Evolutionary conservation across 2,888 invertebrate genomes (phyloP), one percentile per base, ranked within the genome.

Genomic region (Volucella bombylans): DNA sequence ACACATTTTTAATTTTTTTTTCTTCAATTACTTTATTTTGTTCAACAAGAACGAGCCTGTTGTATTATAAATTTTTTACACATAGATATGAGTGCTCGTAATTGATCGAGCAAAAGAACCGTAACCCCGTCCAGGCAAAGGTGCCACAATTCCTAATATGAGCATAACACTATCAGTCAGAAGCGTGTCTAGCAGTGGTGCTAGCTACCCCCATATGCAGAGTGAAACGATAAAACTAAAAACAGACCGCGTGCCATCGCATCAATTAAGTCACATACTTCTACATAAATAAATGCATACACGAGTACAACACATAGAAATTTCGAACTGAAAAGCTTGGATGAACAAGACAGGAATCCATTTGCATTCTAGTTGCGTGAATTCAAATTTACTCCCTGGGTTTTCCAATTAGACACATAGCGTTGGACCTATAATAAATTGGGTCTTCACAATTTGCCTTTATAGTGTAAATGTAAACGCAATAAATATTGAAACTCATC

Each of bases 381-480:
- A 85, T 71, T 55, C 67, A 52, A 72, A 77, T 76, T 85, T 77
- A 54, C 47, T 61, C 76, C 59, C 67, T 41, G 81, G 85, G 71
- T 85, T 81, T 85, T 81, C 81, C 85, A 85, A 85, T 85, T 85
- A 85, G 85, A 85, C 57, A 67, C 50, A 77, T 62, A 76, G 67
- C 71, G 50, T 76, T 69, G 72, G 62, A 62, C 67, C 76, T 61
- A 67, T 77, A 72, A 68, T 81, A 81, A 77, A 85, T 81, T 81
- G 76, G 68, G 50, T 76, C 81, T 68, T 67, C 67, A 68, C 52
- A 73, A 82, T 78, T 67, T 61, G 54, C 65, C 54, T 47, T 59
- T 73, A 47, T 43, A 67, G 61, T 59, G 59, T 31, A 31, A 55
- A 23, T 45, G 45, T 15, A 80, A 85, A 67, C 77, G 85, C 72